A percentile compares a stretch with the other conserved stretches of the same genome.
Conservation (phyloP, 2,113 vertebrate genomes). For the Probosciger aterrimus region DNA sequence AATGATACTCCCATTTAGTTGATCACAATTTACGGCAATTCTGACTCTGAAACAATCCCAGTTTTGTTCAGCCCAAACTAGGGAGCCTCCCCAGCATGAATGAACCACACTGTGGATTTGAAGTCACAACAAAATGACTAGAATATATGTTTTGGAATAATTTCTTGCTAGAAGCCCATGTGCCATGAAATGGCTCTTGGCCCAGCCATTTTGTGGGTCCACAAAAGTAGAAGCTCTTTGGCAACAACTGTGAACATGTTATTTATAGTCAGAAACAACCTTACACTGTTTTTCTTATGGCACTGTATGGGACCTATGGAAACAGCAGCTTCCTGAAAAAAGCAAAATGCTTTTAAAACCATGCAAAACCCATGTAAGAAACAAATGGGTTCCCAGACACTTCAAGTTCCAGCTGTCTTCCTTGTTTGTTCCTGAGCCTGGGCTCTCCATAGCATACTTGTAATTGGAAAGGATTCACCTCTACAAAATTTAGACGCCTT, state of each 20-base stretch:
- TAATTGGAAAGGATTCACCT: neutral
- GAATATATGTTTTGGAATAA: neutral
- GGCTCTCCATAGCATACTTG: neutral
- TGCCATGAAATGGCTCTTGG: neutral
- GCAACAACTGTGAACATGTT: neutral
- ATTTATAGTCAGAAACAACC: neutral
- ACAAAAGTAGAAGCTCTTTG: neutral
- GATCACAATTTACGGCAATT: neutral
- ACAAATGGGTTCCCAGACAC: neutral
- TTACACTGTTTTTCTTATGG: neutral
- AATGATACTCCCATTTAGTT: slow-evolving; percentile 32
- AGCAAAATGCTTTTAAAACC: neutral
- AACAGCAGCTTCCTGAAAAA: neutral
- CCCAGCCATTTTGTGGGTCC: neutral
- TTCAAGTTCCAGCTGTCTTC: neutral
- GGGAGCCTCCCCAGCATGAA: neutral
- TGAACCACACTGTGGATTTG: neutral
- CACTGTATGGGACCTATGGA: neutral
- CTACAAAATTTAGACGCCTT: neutral
- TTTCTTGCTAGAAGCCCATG: neutral
- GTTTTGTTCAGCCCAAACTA: neutral
- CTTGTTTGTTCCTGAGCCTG: neutral
- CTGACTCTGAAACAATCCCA: neutral
- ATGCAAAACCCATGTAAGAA: neutral
- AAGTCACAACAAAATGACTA: neutral